Evolutionary conservation across 1,140 invertebrate species (phyloP).

Genomic region (Reticulitermes speratus): DNA sequence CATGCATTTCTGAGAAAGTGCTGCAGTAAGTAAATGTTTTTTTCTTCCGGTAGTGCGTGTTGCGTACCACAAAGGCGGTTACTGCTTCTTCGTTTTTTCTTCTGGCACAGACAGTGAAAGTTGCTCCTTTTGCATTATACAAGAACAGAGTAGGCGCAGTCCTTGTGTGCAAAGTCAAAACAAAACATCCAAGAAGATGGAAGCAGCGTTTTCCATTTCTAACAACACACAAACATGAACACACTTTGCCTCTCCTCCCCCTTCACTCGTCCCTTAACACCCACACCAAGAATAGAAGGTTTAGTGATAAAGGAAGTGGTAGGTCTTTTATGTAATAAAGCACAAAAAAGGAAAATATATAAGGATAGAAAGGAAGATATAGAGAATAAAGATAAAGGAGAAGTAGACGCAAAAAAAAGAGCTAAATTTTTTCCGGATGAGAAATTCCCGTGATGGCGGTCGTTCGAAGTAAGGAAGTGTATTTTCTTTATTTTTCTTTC

Average conservation of each 20-base stretch:
- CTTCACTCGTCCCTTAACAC: too few relatives aligned
- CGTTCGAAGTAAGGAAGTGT: neutral
- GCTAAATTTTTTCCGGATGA: constrained; percentile 29
- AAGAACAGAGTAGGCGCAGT: neutral
- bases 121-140: neutral
- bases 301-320: neutral
- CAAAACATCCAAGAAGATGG: neutral
- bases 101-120: neutral
- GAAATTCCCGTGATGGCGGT: constrained; percentile 27
- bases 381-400: constrained; percentile 14
- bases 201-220: neutral
- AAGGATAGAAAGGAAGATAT: constrained; percentile 24
- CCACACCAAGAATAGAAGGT: neutral
- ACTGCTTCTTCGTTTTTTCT: neutral
- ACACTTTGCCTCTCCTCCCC: neutral
- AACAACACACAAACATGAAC: neutral
- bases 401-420: constrained; percentile 16
- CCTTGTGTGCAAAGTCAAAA: neutral
- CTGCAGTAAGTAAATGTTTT: too few relatives aligned
- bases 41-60: neutral
- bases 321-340: constrained; percentile 20
- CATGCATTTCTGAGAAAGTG: too few relatives aligned
- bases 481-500: neutral
- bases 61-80: neutral
- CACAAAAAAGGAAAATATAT: neutral